phyloP scores from a whole-genome alignment of 2,888 invertebrate species.

The Coelinius sp. region DNA sequence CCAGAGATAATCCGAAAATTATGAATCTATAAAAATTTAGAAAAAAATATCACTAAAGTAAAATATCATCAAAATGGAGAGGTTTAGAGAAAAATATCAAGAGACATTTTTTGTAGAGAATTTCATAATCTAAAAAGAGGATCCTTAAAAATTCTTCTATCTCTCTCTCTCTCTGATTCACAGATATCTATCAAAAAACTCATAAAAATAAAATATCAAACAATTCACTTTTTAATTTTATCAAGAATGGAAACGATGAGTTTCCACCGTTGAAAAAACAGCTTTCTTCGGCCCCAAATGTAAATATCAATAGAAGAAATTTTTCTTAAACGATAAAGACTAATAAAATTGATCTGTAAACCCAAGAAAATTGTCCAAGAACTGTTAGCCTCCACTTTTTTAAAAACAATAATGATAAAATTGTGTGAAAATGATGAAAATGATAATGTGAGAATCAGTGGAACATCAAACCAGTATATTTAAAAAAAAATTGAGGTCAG shows the following conservation, averaged over 20 bases:
- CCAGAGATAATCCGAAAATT: too few relatives aligned
- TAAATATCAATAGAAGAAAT: neutral
- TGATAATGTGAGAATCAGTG: neutral
- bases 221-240: neutral
- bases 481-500: conserved; percentile 36
- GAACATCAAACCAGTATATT: neutral
- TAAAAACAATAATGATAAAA: too few relatives aligned
- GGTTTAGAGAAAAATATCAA: too few relatives aligned
- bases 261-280: neutral
- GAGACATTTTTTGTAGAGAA: too few relatives aligned
- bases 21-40: too few relatives aligned
- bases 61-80: too few relatives aligned
- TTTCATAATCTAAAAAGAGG: too few relatives aligned
- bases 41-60: too few relatives aligned
- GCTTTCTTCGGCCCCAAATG: conserved; percentile 10
- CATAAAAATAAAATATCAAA: neutral
- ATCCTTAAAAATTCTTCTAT: too few relatives aligned
- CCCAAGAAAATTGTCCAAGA: neutral
- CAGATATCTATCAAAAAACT: neutral
- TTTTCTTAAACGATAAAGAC: neutral
- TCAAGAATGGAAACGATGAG: neutral
- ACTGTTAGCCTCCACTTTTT: too few relatives aligned
- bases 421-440: too few relatives aligned
- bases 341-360: neutral
- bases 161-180: neutral